These are phyloP conservation scores for Ceyx cyanopectus DNA, from an alignment of 2,113 vertebrate genomes.

Conservation along the genomic window DNA sequence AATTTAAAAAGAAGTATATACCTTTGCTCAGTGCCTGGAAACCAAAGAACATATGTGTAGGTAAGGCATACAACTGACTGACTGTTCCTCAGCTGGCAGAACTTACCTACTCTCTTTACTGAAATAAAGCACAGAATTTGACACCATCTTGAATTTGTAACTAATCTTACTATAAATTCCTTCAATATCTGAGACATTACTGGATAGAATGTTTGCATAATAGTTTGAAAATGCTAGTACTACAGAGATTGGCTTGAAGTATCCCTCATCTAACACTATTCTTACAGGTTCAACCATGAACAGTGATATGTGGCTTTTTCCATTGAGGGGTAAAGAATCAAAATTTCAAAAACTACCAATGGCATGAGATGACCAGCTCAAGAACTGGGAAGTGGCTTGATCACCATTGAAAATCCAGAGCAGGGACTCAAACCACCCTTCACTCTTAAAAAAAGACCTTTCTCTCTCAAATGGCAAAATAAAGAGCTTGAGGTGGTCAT, in stretches of 20 bases:
- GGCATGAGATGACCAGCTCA: not conserved
- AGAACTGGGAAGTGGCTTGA: not conserved
- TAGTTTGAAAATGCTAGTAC: not conserved
- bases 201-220: not conserved
- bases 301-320: not conserved
- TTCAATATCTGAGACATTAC: not conserved
- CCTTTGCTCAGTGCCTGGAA: not conserved
- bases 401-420: not conserved
- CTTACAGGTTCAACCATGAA: not conserved
- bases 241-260: not conserved
- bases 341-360: not conserved
- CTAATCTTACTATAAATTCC: not conserved
- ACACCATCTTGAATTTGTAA: not conserved
- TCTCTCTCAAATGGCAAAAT: not conserved
- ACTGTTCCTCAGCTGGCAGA: not conserved
- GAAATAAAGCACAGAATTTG: not conserved
- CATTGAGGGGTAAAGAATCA: not conserved
- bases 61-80: not conserved
- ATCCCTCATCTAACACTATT: not conserved
- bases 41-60: not conserved
- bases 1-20: conserved; percentile 10
- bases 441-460: not conserved
- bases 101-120: not conserved
- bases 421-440: not conserved
- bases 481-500: not conserved